A percentile compares a stretch with the other conserved stretches of the same genome.
Evolutionary conservation across 2,797 vertebrate species (phyloP).

Genomic region (Astyanax mexicanus): DNA sequence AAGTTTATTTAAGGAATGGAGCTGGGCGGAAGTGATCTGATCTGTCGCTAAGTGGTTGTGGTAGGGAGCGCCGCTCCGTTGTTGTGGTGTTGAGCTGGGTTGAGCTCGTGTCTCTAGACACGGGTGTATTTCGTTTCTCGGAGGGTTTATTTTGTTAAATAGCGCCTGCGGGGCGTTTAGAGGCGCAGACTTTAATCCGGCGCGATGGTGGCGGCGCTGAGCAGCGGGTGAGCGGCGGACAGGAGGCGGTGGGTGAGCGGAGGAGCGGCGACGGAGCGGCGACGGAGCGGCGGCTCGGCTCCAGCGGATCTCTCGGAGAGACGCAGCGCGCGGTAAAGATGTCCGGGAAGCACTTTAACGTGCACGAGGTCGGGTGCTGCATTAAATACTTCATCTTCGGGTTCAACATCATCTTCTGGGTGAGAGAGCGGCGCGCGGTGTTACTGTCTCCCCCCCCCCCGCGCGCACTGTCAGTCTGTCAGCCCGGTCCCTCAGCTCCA

Average conservation of each 20-base stretch:
- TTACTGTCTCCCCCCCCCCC: no score
- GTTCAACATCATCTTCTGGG: slow-evolving; percentile 99
- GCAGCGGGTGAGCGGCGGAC: not conserved
- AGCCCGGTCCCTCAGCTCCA: no score
- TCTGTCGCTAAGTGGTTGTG: not conserved
- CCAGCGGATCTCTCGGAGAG: no score
- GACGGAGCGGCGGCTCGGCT: no score
- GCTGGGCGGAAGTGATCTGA: slow-evolving; percentile 31
- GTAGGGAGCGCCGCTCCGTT: slow-evolving; percentile 25
- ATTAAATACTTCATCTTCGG: slow-evolving; percentile 99
- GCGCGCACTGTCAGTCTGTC: no score
- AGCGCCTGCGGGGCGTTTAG: no score
- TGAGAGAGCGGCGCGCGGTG: slow-evolving; percentile 90
- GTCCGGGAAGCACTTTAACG: slow-evolving; percentile 98
- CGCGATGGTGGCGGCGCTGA: no score
- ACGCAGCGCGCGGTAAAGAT: slow-evolving; percentile 74
- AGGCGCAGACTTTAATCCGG: no score
- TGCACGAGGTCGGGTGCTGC: slow-evolving; percentile 99
- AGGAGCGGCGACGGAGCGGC: not conserved
- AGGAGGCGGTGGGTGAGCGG: not conserved
- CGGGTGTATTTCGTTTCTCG: no score
- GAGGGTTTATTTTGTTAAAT: no score
- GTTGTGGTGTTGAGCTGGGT: no score
- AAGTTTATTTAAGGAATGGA: not conserved
- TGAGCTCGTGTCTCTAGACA: no score